Conservation (phyloP, 35 echinoderm and acorn worm genomes). For the Patiria miniata region DNA sequence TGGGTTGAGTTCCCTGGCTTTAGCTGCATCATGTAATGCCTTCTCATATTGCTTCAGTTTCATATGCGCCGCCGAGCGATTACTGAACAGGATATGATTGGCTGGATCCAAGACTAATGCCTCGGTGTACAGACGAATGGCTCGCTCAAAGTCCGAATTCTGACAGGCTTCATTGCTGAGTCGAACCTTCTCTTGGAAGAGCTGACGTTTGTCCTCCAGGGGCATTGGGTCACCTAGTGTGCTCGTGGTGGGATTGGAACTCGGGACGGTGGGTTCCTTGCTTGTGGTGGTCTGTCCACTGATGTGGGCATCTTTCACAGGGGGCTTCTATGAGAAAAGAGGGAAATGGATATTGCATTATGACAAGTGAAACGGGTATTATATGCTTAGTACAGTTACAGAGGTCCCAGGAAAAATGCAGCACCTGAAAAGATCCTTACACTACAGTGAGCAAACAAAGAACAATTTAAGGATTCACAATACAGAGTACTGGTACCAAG, state of each 20-base stretch:
- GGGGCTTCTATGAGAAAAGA: conserved; percentile 19
- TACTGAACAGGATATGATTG: conserved; percentile 98
- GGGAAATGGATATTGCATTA: not conserved
- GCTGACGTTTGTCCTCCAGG: conserved; percentile 75
- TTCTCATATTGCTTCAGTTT: conserved; percentile 93
- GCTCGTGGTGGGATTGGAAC: conserved; percentile 3
- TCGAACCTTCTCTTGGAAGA: conserved; percentile 96
- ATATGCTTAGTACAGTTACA: not conserved
- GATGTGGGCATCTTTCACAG: conserved; percentile 11
- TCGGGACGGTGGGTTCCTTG: conserved; percentile 30
- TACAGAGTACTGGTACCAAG: too few species aligned
- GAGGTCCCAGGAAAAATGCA: too few species aligned
- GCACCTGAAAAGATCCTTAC: too few species aligned
- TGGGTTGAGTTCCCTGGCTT: conserved; percentile 91
- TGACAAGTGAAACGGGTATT: not conserved
- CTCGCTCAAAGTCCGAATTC: conserved; percentile 77
- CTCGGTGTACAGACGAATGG: conserved; percentile 89
- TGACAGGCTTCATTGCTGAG: conserved; percentile 97
- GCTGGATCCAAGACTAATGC: conserved; percentile 85
- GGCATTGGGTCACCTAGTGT: conserved; percentile 20
- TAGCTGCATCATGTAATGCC: conserved; percentile 90
- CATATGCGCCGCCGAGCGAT: conserved; percentile 90
- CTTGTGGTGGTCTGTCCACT: conserved; percentile 22
- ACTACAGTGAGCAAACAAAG: too few species aligned
- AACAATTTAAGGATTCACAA: too few species aligned